Evolutionary conservation across 2,888 invertebrate species (phyloP), one percentile per base, ranked within the genome.

Genomic region (Lydus trimaculatus): DNA sequence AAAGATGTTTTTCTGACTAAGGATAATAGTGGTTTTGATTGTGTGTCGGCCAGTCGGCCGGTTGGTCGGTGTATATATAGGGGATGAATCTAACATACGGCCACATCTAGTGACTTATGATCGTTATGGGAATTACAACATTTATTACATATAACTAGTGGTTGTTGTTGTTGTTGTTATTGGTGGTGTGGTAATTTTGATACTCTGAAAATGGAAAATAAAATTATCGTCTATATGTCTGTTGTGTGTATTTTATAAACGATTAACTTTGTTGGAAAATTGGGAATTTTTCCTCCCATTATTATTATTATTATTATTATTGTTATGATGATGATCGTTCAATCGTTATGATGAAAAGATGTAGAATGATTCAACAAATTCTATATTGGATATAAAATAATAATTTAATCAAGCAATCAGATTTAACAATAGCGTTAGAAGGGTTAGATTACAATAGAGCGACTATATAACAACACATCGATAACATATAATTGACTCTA

Each of bases 361-460:
- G 20, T 8, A 9, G 9, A 48, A 48, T 48, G 36, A 60, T 60
- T 36, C 33, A 15, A 31, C 60, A 31, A 15, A 60, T 69, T 64
- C 63, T 73, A 17, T 43, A 43, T 43, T 6, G 11, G n/a, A 65
- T 71, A 69, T 72, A 66, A 73, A 73, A 75, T 75, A 74, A 76
- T 77, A 77, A 77, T 76, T 76, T 76, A 77, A 77, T 77, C 76
- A 76, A 70, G 64, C 67, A 71, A 75, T 70, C 66, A 70, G 62
- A 61, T 23, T 63, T 48, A 61, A 70, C 70, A 70, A 70, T 64
- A 60, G 62, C 20, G 17, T 13, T 28, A 61, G 48, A 48, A 62
- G 43, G 70, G 61, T 59, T n/a, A 71, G 70, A 71, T 67, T 62
- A 76, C 73, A 74, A 75, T 73, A 69, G n/a, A n/a, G 65, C 70